These are phyloP conservation scores for Rattus rattus DNA, from an alignment of 2,113 vertebrate species.

Conservation along the genomic window DNA sequence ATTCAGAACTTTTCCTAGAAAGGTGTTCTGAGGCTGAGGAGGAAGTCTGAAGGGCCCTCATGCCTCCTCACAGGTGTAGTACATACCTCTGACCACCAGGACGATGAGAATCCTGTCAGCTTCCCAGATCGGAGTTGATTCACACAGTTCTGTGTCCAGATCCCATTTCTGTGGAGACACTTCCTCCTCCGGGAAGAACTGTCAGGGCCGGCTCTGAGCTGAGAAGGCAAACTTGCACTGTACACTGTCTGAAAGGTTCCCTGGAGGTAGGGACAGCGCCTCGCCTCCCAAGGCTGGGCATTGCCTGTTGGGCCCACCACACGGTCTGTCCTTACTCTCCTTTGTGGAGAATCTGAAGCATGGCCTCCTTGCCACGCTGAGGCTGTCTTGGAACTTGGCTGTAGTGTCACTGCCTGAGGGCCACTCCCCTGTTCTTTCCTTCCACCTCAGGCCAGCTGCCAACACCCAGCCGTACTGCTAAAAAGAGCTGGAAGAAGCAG, in stretches of 20 bases:
- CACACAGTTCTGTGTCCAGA: background rate
- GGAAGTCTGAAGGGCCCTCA: background rate
- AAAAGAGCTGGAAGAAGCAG: background rate
- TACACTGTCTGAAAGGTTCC: background rate
- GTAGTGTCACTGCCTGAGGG: background rate
- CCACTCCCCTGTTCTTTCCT: background rate
- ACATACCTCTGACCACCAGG: background rate
- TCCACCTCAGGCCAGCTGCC: background rate
- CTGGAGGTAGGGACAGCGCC: background rate
- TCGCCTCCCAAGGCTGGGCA: background rate
- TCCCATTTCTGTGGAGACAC: background rate
- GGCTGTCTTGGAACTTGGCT: background rate
- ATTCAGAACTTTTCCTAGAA: background rate
- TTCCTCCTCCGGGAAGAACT: background rate
- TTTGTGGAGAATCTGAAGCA: background rate
- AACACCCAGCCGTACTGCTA: background rate
- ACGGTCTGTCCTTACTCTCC: background rate
- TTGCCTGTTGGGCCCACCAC: background rate
- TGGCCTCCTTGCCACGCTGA: background rate
- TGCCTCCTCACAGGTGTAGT: background rate
- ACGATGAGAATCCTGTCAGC: background rate
- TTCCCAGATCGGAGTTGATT: background rate
- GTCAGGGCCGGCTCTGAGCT: background rate
- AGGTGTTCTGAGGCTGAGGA: background rate
- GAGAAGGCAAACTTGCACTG: background rate